Percentiles rank a stretch among this genome's conserved stretches.
phyloP scores from a whole-genome alignment of 2,888 invertebrate genomes.

The Harpagoxenus sublaevis region DNA sequence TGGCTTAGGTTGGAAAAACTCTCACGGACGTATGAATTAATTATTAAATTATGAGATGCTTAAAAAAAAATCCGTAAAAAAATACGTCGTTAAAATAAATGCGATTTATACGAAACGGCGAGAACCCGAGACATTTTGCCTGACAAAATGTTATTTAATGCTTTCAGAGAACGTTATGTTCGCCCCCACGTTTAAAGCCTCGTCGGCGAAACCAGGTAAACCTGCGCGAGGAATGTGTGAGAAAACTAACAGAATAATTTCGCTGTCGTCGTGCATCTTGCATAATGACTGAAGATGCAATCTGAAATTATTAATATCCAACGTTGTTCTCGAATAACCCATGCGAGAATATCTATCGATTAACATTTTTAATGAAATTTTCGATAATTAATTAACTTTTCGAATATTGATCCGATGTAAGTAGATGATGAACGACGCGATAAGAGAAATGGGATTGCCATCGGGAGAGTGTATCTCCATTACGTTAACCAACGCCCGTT shows the following conservation, averaged over 20 bases:
- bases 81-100: not conserved
- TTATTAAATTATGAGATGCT: not conserved
- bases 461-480: not conserved
- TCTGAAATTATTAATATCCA: slow-evolving; percentile 14
- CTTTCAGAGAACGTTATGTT: slow-evolving; percentile 91
- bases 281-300: slow-evolving; percentile 10
- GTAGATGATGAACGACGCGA: not conserved
- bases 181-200: slow-evolving; percentile 94
- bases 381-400: slow-evolving; percentile 8
- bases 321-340: not conserved
- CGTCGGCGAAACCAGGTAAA: slow-evolving; percentile 91
- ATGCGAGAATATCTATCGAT: not conserved
- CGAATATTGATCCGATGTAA: not conserved
- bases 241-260: slow-evolving; percentile 62
- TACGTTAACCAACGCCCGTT: slow-evolving; percentile 10
- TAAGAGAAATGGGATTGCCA: slow-evolving; percentile 8
- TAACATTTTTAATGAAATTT: slow-evolving; percentile 12
- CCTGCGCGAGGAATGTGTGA: slow-evolving; percentile 60
- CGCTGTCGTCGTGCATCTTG: slow-evolving; percentile 22
- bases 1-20: not conserved
- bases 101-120: not conserved
- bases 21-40: not conserved
- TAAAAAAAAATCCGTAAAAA: not conserved
- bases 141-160: slow-evolving; percentile 72
- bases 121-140: slow-evolving; percentile 7